These are phyloP conservation scores for Propithecus perrieri DNA, from an alignment of 2,797 vertebrate genomes.

Conservation along the genomic window DNA sequence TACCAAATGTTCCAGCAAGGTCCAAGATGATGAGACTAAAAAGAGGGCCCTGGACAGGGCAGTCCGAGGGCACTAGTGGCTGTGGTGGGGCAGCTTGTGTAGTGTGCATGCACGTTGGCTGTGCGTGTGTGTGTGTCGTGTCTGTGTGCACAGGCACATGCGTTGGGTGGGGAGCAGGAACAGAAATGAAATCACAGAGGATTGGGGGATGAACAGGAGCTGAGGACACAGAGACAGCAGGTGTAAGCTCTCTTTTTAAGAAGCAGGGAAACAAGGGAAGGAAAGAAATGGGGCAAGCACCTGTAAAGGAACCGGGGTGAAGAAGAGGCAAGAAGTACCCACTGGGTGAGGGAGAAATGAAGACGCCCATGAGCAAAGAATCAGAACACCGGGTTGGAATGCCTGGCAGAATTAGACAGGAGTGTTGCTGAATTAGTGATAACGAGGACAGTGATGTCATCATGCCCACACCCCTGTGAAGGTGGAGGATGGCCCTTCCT, in stretches of 20 bases:
- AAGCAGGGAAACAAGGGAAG: not conserved
- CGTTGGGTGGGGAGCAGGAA: not conserved
- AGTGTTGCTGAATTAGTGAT: not conserved
- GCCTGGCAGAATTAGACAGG: not conserved
- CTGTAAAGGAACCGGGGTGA: not conserved
- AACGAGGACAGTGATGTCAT: not conserved
- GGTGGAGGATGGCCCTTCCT: not conserved
- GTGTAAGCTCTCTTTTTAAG: not conserved
- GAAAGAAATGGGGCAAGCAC: not conserved
- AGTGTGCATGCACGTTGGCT: not conserved
- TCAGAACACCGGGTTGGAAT: not conserved
- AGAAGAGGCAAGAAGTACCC: not conserved
- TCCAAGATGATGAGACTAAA: not conserved
- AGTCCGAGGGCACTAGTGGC: not conserved
- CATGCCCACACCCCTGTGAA: not conserved
- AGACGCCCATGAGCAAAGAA: not conserved
- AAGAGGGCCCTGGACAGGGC: not conserved
- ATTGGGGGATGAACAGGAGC: not conserved
- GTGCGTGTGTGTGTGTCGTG: too few relatives aligned
- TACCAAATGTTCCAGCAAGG: not conserved
- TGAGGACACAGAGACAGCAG: not conserved
- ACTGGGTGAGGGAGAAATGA: not conserved
- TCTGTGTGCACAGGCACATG: too few relatives aligned
- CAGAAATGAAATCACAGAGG: not conserved
- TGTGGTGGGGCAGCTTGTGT: not conserved